Conservation (phyloP, 2,797 vertebrate genomes). For the Falco concolor region DNA sequence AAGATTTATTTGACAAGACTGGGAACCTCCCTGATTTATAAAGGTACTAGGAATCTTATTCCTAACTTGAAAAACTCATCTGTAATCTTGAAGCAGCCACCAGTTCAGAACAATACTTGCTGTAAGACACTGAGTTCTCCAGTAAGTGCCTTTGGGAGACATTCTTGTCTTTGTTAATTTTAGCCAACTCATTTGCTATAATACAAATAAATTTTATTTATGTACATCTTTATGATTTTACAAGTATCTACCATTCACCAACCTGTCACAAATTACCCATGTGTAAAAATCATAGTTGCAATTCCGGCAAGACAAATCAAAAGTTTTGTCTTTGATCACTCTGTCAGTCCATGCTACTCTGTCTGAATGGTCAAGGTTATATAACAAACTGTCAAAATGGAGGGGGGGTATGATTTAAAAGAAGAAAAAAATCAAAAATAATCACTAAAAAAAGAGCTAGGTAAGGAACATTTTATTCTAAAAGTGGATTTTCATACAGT, state of each 20-base stretch:
- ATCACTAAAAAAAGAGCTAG: background rate
- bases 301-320: background rate
- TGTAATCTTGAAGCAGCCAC: background rate
- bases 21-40: background rate
- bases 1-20: background rate
- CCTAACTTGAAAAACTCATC: background rate
- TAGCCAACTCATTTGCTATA: background rate
- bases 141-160: background rate
- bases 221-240: background rate
- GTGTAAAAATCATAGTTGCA: background rate
- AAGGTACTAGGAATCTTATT: background rate
- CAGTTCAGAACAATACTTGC: conserved; percentile 14
- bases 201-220: background rate
- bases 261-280: background rate
- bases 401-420: too few relatives aligned
- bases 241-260: background rate
- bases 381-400: background rate
- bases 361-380: background rate
- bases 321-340: background rate
- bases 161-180: background rate
- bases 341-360: background rate
- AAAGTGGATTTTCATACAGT: background rate
- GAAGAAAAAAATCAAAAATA: too few relatives aligned
- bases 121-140: conserved; percentile 10
- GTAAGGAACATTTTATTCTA: background rate